A percentile compares a stretch with the other conserved stretches of the same genome.
phyloP scores from a whole-genome alignment of 2,888 invertebrate species.

The Zygogramma bicolorata region DNA sequence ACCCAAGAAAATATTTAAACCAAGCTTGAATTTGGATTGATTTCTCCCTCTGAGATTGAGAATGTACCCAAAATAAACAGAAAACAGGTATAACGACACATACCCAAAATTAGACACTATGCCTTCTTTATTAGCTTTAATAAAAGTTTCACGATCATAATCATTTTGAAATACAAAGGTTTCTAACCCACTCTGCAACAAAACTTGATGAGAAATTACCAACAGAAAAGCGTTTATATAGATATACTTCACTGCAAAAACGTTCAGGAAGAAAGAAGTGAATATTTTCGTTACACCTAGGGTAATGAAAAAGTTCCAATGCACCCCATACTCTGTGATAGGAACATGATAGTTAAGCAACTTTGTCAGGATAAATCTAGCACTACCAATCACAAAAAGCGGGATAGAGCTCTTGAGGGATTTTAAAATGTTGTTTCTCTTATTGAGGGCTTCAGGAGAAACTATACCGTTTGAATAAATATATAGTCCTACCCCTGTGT shows the following conservation, averaged over 20 bases:
- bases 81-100: constrained; percentile 83
- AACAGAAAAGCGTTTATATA: constrained; percentile 71
- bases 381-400: constrained; percentile 73
- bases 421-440: constrained; percentile 56
- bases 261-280: constrained; percentile 73
- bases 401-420: constrained; percentile 66
- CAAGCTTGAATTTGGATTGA: not conserved
- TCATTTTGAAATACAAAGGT: constrained; percentile 76
- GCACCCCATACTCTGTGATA: constrained; percentile 93
- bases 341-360: constrained; percentile 87
- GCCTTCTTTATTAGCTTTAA: constrained; percentile 93
- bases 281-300: constrained; percentile 85
- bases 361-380: constrained; percentile 73
- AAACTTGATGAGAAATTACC: constrained; percentile 75
- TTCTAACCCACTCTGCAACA: constrained; percentile 73
- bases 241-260: constrained; percentile 69
- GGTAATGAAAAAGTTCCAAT: constrained; percentile 99
- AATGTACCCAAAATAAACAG: constrained; percentile 74
- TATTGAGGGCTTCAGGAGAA: constrained; percentile 69
- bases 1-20: constrained; percentile 24
- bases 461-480: constrained; percentile 85
- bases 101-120: constrained; percentile 88
- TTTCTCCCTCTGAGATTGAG: constrained; percentile 63
- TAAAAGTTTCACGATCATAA: constrained; percentile 70
- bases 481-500: constrained; percentile 93